Conservation (phyloP, 2,888 invertebrate species). For the Cosmorhoe ocellata region DNA sequence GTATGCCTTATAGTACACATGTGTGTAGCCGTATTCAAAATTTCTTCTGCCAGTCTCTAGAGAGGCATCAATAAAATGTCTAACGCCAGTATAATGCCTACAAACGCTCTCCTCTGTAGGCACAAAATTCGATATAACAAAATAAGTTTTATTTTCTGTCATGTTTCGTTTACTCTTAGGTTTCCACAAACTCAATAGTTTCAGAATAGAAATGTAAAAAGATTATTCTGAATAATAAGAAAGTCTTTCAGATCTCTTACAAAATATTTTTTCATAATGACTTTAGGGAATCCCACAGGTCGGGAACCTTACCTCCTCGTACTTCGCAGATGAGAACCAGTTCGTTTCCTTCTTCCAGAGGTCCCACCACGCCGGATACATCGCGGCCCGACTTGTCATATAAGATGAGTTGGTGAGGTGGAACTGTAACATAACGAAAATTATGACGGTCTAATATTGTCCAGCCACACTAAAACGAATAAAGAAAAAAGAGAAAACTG, state of each 20-base stretch:
- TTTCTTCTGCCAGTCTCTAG: conserved; percentile 29
- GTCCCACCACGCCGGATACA: conserved; percentile 90
- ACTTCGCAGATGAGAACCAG: conserved; percentile 93
- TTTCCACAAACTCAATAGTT: conserved; percentile 9
- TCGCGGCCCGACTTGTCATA: conserved; percentile 93
- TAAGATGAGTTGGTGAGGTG: conserved; percentile 92
- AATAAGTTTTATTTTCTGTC: conserved; percentile 32
- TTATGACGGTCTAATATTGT: neutral
- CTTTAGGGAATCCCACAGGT: too few relatives aligned
- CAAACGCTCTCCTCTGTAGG: conserved; percentile 32
- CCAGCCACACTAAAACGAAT: too few relatives aligned
- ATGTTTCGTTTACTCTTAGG: conserved; percentile 25
- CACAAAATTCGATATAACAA: conserved; percentile 28
- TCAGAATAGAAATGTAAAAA: neutral
- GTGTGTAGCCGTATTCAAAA: conserved; percentile 33
- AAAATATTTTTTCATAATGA: too few relatives aligned
- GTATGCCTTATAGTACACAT: neutral
- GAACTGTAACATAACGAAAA: conserved; percentile 84
- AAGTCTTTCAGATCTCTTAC: too few relatives aligned
- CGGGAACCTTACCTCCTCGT: conserved; percentile 88
- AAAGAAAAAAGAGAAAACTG: too few relatives aligned
- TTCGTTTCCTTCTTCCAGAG: conserved; percentile 92
- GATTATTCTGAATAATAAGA: too few relatives aligned
- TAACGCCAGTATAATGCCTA: conserved; percentile 33
- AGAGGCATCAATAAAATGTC: conserved; percentile 37